phyloP scores from a whole-genome alignment of 1,140 invertebrate genomes.

The Polyergus mexicanus region DNA sequence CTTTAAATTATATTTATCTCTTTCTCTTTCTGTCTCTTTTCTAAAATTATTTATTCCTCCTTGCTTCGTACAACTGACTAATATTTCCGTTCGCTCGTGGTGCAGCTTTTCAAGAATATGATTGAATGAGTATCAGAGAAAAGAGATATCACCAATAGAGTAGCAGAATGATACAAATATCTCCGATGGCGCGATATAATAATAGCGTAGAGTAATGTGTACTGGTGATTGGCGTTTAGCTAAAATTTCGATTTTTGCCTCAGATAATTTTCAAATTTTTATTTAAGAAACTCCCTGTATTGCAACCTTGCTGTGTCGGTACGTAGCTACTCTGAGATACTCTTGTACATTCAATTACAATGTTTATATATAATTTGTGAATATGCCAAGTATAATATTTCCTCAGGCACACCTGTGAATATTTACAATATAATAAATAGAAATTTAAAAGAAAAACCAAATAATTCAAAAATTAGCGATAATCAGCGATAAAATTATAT shows the following conservation, averaged over 20 bases:
- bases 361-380: slow-evolving; percentile 73
- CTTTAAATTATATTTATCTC: slow-evolving; percentile 71
- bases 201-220: background rate
- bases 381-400: slow-evolving; percentile 79
- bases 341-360: slow-evolving; percentile 56
- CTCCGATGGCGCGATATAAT: background rate
- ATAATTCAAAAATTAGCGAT: background rate
- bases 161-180: background rate
- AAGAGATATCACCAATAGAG: slow-evolving; percentile 10
- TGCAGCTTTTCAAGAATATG: slow-evolving; percentile 74
- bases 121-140: slow-evolving; percentile 19
- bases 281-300: slow-evolving; percentile 36
- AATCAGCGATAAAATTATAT: background rate
- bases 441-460: slow-evolving; percentile 11
- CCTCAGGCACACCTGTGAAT: slow-evolving; percentile 85
- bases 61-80: slow-evolving; percentile 34
- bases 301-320: slow-evolving; percentile 4
- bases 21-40: slow-evolving; percentile 25
- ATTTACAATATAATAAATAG: slow-evolving; percentile 82
- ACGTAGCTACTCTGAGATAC: slow-evolving; percentile 29
- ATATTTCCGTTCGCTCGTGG: slow-evolving; percentile 64
- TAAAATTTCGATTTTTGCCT: slow-evolving; percentile 17
- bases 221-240: background rate
- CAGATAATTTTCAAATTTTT: background rate
- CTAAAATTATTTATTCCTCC: slow-evolving; percentile 56